These are phyloP conservation scores for Tuta absoluta DNA, from an alignment of 2,888 invertebrate genomes.

Conservation along the genomic window DNA sequence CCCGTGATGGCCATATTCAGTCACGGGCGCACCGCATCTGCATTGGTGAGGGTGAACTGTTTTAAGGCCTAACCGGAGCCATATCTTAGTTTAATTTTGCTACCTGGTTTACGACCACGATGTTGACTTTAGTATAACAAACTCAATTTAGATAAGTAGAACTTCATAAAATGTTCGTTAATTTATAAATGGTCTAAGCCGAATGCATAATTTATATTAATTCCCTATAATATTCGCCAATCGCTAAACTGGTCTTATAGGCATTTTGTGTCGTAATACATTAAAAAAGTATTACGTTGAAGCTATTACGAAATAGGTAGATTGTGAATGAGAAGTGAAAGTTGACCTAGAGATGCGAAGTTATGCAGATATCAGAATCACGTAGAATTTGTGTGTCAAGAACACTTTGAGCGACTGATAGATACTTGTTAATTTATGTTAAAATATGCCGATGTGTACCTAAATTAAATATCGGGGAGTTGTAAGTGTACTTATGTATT, in stretches of 20 bases:
- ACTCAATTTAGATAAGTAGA: background rate
- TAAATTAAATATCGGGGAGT: too few species aligned
- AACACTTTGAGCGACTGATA: background rate
- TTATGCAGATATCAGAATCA: background rate
- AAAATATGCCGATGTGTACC: background rate
- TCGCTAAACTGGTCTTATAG: constrained; percentile 8
- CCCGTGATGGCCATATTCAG: too few species aligned
- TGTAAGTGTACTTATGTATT: too few species aligned
- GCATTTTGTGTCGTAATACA: constrained; percentile 11
- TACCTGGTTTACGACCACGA: too few species aligned
- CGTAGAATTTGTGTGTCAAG: constrained; percentile 10
- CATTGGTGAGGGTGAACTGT: too few species aligned
- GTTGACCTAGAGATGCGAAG: constrained; percentile 2
- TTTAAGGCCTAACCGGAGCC: too few species aligned
- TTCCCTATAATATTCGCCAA: background rate
- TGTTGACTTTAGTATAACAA: background rate
- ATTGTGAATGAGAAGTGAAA: constrained; percentile 5
- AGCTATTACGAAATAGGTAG: background rate
- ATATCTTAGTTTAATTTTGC: too few species aligned
- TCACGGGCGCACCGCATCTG: too few species aligned
- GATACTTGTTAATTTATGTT: background rate
- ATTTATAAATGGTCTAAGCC: too few species aligned
- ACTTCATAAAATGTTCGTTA: too few species aligned
- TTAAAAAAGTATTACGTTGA: background rate
- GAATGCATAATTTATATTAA: too few species aligned